These are phyloP conservation scores for Chamaetylas fuelleborni DNA, from an alignment of 2,113 vertebrate species.

Conservation along the genomic window DNA sequence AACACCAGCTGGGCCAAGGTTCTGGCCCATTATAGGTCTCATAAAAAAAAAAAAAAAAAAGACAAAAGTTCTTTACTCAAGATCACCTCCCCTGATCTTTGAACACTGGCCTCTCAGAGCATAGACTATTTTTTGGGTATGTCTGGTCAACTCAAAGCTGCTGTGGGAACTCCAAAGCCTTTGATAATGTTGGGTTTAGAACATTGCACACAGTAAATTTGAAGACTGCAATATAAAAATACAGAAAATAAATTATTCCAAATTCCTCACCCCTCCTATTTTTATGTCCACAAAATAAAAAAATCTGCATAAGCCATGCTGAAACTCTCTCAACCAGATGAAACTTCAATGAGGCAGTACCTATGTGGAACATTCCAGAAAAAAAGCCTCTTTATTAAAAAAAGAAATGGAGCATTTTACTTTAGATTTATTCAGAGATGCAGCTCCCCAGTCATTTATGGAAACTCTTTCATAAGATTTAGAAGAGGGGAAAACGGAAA, in stretches of 20 bases:
- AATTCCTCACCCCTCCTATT: background rate
- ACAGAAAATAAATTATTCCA: background rate
- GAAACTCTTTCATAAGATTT: conserved; percentile 55
- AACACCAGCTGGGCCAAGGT: background rate
- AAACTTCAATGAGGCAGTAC: background rate
- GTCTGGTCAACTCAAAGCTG: background rate
- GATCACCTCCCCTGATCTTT: background rate
- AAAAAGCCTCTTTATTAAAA: conserved; percentile 47
- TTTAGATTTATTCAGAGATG: conserved; percentile 36
- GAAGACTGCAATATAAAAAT: background rate
- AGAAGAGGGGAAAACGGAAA: background rate
- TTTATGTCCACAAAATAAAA: background rate
- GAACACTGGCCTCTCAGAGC: background rate
- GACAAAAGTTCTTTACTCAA: background rate
- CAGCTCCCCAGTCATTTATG: conserved; percentile 40
- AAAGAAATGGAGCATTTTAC: conserved; percentile 38
- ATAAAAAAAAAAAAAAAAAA: background rate
- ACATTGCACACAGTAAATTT: background rate
- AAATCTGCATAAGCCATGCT: background rate
- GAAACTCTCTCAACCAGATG: conserved; percentile 11
- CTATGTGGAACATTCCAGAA: conserved; percentile 7
- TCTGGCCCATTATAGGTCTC: background rate
- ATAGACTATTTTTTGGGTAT: background rate
- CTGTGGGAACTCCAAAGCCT: background rate
- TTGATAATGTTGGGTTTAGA: background rate